Base-by-base conservation (phyloP, 2,797 vertebrate genomes). In the Benthosema pterotum region DNA sequence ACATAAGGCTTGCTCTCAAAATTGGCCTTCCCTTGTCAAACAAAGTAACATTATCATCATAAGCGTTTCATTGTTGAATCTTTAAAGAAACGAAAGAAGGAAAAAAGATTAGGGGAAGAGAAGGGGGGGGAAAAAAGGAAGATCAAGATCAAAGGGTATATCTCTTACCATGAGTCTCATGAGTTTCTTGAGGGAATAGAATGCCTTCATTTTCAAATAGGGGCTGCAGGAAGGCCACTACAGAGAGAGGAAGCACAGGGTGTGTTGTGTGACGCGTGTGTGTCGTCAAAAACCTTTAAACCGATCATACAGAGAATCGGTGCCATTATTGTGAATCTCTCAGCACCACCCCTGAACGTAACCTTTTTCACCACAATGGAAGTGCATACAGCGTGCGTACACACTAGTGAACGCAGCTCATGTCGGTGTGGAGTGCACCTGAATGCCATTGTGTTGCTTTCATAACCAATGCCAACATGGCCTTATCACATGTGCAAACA, bases 181-280 rank as follows among this genome's bases (percentile, higher is more conserved):
- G n/a, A 90, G 88, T 86, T 84, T 91, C 90, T 89, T 89, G 78
- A 87, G 90, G 88, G 88, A 87, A 91, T 79, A 91, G 86, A 91
- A 89, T 89, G 86, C 85, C 90, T 90, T 91, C 90, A 87, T 85
- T 87, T 89, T 91, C 90, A 91, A 89, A 90, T 65, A 90, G 83
- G 81, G 90, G 90, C 86, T 90, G 90, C 88, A 90, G 90, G 88
- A 89, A 91, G 84, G 88, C 87, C 88, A 89, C 90, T 91, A 90
- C 84, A 90, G 88, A 89, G 86, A 91, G 85, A 90, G 86, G 89
- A 88, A 91, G 88, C 89, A 91, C 85, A 90, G 83, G 79, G 57
- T 43, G 22, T 25, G 88, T 82, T n/a, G 72, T 79, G 57, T 46
- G 83, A 83, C 77, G 51, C 11, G 83, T 79, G 82, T 79, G 85